Evolutionary conservation across 2,113 vertebrate genomes (phyloP).

Genomic region (Entosphenus tridentatus): DNA sequence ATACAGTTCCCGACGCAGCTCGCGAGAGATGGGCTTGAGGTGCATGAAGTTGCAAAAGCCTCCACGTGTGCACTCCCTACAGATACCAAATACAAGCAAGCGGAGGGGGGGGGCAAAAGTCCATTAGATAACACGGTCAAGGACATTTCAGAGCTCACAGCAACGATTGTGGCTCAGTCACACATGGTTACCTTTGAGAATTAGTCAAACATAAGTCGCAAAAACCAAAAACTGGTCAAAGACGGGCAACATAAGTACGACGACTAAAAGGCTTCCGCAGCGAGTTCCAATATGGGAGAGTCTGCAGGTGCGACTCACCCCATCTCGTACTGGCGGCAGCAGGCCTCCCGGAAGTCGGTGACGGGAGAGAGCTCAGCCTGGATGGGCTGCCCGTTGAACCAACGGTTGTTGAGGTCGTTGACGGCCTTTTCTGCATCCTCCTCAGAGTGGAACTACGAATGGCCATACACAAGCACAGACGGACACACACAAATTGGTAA

Average conservation of each 20-base stretch:
- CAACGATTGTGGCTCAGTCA: too few relatives aligned
- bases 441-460: conserved; percentile 12
- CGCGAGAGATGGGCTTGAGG: conserved; percentile 13
- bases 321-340: conserved; percentile 16
- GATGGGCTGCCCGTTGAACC: conserved; percentile 16
- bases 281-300: too few relatives aligned
- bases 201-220: too few relatives aligned
- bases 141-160: too few relatives aligned
- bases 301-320: conserved; percentile 10
- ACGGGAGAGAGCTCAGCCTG: conserved; percentile 15
- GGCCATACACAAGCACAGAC: conserved; percentile 5
- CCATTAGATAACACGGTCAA: too few relatives aligned
- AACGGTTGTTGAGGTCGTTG: conserved; percentile 14
- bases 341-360: conserved; percentile 16
- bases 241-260: too few relatives aligned
- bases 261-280: too few relatives aligned
- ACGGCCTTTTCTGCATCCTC: conserved; percentile 15
- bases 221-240: too few relatives aligned
- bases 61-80: conserved; percentile 14
- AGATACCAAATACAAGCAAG: too few relatives aligned
- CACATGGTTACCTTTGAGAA: too few relatives aligned
- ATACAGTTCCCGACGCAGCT: conserved; percentile 13
- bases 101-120: too few relatives aligned
- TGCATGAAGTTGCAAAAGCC: conserved; percentile 20
- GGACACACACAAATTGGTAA: too few relatives aligned